Evolutionary conservation across 2,797 vertebrate genomes (phyloP).

Genomic region (Hypotaenidia okinawae): DNA sequence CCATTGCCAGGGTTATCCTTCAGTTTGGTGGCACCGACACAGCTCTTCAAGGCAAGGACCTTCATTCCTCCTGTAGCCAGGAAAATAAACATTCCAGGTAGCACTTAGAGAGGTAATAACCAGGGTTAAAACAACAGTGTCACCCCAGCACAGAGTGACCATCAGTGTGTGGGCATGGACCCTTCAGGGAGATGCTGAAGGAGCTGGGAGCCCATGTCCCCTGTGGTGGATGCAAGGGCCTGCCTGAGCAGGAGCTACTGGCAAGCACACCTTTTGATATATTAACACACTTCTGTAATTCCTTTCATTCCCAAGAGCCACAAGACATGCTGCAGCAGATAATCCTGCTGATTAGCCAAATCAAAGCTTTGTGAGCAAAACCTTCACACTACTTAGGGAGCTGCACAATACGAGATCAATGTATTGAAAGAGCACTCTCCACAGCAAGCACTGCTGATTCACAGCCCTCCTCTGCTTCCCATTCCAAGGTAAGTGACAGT

Average conservation of each 20-base stretch:
- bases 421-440: neutral
- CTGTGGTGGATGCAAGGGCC: neutral
- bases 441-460: neutral
- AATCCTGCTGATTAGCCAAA: constrained; percentile 46
- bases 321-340: neutral
- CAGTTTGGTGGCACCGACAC: neutral
- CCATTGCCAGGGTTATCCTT: neutral
- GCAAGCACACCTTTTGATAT: constrained; percentile 13
- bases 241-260: neutral
- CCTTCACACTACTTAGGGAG: neutral
- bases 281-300: constrained; percentile 28
- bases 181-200: neutral
- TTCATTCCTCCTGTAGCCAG: neutral
- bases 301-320: constrained; percentile 35
- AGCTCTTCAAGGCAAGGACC: neutral
- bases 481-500: neutral
- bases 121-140: neutral
- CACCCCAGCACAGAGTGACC: neutral
- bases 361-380: constrained; percentile 49
- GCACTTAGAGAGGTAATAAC: neutral
- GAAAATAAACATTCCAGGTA: neutral
- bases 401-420: neutral
- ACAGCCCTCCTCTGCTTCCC: neutral
- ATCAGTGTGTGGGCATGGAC: rapidly evolving
- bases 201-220: neutral